Conservation (phyloP, 2,888 invertebrate species). For the Drosophila siamana region DNA sequence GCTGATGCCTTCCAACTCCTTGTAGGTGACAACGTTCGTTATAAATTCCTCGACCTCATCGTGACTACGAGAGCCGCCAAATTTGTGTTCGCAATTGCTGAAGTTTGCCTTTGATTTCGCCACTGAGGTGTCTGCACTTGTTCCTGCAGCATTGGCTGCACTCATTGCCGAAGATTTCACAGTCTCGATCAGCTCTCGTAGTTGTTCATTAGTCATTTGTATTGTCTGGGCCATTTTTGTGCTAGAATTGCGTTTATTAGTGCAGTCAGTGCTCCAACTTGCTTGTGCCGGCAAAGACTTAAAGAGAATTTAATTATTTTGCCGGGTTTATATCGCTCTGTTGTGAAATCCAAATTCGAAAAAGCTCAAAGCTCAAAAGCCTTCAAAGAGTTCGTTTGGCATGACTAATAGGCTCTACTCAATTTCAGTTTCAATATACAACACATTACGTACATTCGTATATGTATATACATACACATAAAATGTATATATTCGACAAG, state of each 20-base stretch:
- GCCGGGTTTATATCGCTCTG: background rate
- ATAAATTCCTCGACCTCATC: slow-evolving; percentile 83
- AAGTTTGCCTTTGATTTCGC: slow-evolving; percentile 77
- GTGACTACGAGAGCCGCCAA: slow-evolving; percentile 78
- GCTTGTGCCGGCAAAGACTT: slow-evolving; percentile 47
- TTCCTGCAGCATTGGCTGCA: slow-evolving; percentile 44
- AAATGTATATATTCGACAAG: too few species aligned
- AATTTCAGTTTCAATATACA: background rate
- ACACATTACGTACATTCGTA: too few species aligned
- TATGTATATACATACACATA: too few species aligned
- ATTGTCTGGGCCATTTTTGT: slow-evolving; percentile 60
- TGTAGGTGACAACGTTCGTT: slow-evolving; percentile 77
- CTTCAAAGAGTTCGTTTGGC: background rate
- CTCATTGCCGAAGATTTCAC: slow-evolving; percentile 60
- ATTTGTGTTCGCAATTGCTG: slow-evolving; percentile 71
- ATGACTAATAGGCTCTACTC: background rate
- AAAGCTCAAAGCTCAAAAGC: slow-evolving; percentile 38
- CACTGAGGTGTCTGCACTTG: slow-evolving; percentile 17
- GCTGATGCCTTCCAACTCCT: slow-evolving; percentile 80
- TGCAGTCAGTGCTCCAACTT: slow-evolving; percentile 29
- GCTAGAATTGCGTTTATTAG: background rate
- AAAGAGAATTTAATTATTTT: background rate
- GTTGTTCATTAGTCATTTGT: slow-evolving; percentile 81
- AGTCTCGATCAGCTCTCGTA: slow-evolving; percentile 77
- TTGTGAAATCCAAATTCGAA: slow-evolving; percentile 62